Base-by-base conservation (phyloP, 1,140 invertebrate species). In the Hylaeus anthracinus region DNA sequence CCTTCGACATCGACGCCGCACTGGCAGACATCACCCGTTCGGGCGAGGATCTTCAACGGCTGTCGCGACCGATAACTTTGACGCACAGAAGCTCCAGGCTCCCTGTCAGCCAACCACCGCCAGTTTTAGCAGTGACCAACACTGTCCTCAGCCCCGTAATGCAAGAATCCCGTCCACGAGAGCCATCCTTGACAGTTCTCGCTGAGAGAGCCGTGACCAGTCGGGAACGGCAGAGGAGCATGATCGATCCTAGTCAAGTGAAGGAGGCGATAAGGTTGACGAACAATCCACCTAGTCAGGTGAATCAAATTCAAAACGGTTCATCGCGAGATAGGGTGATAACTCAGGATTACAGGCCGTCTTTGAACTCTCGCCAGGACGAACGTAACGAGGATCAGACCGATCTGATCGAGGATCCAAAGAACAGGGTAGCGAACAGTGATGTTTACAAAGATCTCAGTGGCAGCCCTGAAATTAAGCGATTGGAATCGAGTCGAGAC, bases 221-320 rank as follows among this genome's bases (percentile, higher is more conserved):
- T 73, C 90, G 94, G 15, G 93, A 94, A 48, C 88, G 94, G 55
- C 90, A 92, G 5, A 86, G 93, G 10, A 94, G 93, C 72, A 94
- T 94, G 92, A 94, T 94, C 60, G 94, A 94, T 81, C 94, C 94
- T 0, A 92, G 92, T 14, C 94, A 94, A 66, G 91, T 92, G 0
- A 90, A 88, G 53, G 92, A 92, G 80, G 90, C 92, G 6, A 88
- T 92, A 39, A 81, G 91, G 70, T 41, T 93, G 45, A 86, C 91
- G 1, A 92, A 69, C 69, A 91, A 91, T 77, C 91, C 91, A 10
- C 89, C 92, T 0, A 92, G 88, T 79, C 91, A 90, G 43, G 88
- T 91, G 9, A 91, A 92, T 63, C 86, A 82, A 5, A 39, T 39
- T 5, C 45, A 56, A 12, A 84, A 69, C 15, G 48, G 41, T 1